Conservation (phyloP, 2,797 vertebrate genomes). For the Scolopax rusticola region DNA sequence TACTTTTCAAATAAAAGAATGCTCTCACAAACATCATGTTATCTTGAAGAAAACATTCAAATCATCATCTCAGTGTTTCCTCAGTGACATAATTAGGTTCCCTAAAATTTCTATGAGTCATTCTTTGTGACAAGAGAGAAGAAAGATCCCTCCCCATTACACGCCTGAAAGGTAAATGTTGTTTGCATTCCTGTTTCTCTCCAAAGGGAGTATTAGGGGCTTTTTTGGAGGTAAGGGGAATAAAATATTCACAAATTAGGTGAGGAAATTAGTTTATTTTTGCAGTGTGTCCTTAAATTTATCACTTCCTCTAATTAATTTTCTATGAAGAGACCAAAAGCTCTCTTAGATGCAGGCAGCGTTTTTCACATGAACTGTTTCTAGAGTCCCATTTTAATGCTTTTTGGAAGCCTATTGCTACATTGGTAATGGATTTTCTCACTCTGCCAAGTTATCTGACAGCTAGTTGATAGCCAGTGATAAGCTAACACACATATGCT, state of each 20-base stretch:
- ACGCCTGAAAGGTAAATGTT: not conserved
- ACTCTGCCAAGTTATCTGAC: constrained; percentile 9
- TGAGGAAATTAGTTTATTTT: not conserved
- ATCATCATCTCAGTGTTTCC: not conserved
- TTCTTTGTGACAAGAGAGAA: not conserved
- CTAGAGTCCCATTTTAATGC: not conserved
- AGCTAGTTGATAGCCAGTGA: constrained; percentile 1
- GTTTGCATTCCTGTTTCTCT: not conserved
- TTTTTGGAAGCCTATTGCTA: constrained; percentile 14
- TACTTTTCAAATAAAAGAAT: not conserved
- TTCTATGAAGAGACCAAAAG: not conserved
- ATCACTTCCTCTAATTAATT: not conserved
- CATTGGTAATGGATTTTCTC: constrained; percentile 37
- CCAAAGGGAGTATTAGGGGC: not conserved
- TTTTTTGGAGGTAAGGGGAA: not conserved
- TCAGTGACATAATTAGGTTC: constrained; percentile 39
- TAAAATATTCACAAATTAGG: not conserved
- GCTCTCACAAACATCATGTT: constrained; percentile 4
- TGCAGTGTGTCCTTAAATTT: not conserved
- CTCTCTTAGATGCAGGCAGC: not conserved
- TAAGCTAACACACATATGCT: not conserved
- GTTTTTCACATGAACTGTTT: not conserved
- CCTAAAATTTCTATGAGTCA: constrained; percentile 11
- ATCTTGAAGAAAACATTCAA: constrained; percentile 22
- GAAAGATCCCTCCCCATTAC: not conserved